phyloP scores from a whole-genome alignment of 2,113 vertebrate species.

The Pseudorasbora parva region DNA sequence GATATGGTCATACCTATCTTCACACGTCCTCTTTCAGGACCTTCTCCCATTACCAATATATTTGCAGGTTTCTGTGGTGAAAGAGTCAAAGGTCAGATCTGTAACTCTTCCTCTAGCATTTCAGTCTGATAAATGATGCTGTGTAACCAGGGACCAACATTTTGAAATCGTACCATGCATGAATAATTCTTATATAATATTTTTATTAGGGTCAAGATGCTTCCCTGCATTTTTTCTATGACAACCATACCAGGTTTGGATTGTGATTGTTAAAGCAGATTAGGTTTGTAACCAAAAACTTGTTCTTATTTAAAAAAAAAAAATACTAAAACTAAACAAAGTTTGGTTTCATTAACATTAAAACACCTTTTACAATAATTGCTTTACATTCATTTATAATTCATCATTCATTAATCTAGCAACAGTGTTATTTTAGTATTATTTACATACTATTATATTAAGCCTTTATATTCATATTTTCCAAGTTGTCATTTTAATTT shows the following conservation, averaged over 20 bases:
- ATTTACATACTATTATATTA: not conserved
- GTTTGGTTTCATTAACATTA: not conserved
- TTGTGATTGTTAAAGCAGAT: too few species aligned
- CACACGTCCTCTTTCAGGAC: constrained; percentile 98
- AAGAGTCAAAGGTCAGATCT: constrained; percentile 43
- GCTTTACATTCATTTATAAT: not conserved
- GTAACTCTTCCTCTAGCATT: not conserved
- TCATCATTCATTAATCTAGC: not conserved
- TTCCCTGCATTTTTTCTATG: too few species aligned
- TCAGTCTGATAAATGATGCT: not conserved
- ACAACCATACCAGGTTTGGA: too few species aligned
- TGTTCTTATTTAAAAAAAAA: too few species aligned
- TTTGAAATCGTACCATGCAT: not conserved
- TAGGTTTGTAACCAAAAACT: too few species aligned
- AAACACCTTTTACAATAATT: not conserved
- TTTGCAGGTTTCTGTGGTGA: constrained; percentile 97
- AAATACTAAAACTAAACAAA: not conserved
- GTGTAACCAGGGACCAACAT: not conserved
- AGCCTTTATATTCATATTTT: not conserved
- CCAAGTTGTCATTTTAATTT: too few species aligned
- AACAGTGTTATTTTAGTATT: not conserved
- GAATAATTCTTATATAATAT: too few species aligned
- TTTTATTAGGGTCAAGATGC: too few species aligned
- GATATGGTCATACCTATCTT: constrained; percentile 93
- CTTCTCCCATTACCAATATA: constrained; percentile 99